These are phyloP conservation scores for Lagorchestes hirsutus DNA, from an alignment of 2,797 vertebrate genomes.

Conservation along the genomic window DNA sequence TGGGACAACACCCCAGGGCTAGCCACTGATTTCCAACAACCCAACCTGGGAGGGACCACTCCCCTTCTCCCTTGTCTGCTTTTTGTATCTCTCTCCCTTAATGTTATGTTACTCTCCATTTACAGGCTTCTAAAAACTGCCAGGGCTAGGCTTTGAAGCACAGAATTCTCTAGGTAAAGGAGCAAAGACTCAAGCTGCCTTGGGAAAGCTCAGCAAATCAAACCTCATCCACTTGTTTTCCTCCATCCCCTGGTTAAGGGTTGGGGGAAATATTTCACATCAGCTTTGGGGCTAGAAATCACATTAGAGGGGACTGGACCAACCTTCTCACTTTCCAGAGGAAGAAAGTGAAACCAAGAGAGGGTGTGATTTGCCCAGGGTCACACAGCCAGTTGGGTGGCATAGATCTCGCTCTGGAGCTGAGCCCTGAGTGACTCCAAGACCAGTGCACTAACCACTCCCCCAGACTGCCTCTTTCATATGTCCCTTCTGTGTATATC, in stretches of 20 bases:
- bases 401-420: too few species aligned
- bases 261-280: not conserved
- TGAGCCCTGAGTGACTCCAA: not conserved
- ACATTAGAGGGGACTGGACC: not conserved
- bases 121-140: not conserved
- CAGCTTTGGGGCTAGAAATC: not conserved
- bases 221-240: not conserved
- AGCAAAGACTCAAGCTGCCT: not conserved
- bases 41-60: accelerated
- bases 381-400: accelerated
- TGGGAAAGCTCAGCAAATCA: not conserved
- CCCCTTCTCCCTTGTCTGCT: slow-evolving; percentile 1
- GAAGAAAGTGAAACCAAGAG: not conserved
- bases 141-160: not conserved
- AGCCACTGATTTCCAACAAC: not conserved
- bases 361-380: not conserved
- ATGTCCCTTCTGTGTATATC: not conserved
- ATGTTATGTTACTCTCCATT: not conserved
- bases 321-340: not conserved
- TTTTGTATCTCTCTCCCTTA: not conserved
- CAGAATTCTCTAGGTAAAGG: not conserved
- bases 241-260: not conserved
- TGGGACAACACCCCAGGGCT: not conserved
- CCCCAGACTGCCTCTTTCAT: not conserved
- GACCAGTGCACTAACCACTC: not conserved